Evolutionary conservation across 1,140 invertebrate genomes (phyloP), one percentile per base, ranked within the genome.

Genomic region (Achatina immaculata): DNA sequence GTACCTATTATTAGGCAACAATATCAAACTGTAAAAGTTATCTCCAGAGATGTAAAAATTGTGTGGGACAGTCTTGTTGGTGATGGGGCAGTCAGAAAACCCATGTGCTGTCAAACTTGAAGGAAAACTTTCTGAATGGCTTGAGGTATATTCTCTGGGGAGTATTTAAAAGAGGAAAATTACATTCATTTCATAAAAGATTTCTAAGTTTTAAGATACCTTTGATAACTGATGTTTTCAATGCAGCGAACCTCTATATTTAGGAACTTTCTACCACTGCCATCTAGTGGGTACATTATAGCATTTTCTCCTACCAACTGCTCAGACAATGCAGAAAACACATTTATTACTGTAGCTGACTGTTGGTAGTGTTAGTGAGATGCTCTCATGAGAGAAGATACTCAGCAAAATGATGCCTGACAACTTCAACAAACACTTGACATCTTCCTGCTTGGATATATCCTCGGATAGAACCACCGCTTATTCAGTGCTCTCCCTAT

Each of bases 71-170:
- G 79, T 76, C 62, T 72, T 73, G 83, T 86, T 85, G 7, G 88
- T 86, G n/a, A 87, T 80, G 0, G 87, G 85, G 9, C 83, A 82
- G 79, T 90, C 89, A 2, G 69, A 66, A 74, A 89, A 89, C 42
- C 89, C 88, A 80, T 89, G 86, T 11, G 88, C 84, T 28, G 88
- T 89, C 42, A 90, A 7, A 74, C 81, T 80, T 19, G 79, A 83
- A 83, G 86, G 89, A 28, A 81, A 82, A 9, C 74, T 31, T 24
- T 65, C 34, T n/a, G 40, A 24, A 21, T 80, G 36, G 11, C 28
- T 43, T n/a, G n/a, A 34, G 7, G 28, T 0, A 78, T 72, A 24
- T 75, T 81, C 31, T 71, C 69, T 40, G 83, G 74, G 68, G 83
- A 55, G 34, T 34, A 62, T 65, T 83, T 31, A 40, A 82, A 83